Base-by-base conservation (phyloP, 1,140 invertebrate genomes). In the Panagrolaimus sp. region DNA sequence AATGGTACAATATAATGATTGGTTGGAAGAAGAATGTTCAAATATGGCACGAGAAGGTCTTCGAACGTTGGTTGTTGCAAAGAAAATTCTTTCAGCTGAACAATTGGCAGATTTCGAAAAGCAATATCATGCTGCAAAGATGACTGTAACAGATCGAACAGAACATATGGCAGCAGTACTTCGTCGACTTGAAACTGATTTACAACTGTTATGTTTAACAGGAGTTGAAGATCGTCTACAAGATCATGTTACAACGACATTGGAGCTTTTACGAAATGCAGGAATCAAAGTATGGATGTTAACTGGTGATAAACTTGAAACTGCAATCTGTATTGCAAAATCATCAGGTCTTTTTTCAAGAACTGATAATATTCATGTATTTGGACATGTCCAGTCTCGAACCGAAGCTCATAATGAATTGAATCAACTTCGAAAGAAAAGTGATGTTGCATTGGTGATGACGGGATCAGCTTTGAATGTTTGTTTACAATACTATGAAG, bases 261-360 rank as follows among this genome's bases (percentile, higher is more conserved):
- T 99, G 4, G 92, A 96, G 83, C 85, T 93, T 65, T 84, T 99
- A 23, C 87, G 92, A 74, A 95, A 95, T 85, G 96, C 96, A 70
- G 95, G 95, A 44, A 93, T 98, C 63, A 96, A 93, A 87, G 89
- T 97, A 51, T 99, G 96, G 96, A 99, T 99, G 96, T 86, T 99
- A 70, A 99, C 96, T 0, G 96, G 96, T 48, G 96, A 99, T 83
- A 99, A 99, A 85, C 83, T 98, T 63, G 96, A 99, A 86, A 99
- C 96, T 0, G 96, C 96, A 13, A 92, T 91, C 27, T 98, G 94
- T 83, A 98, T 99, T 80, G 95, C 96, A 1, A 96, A 97, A 83
- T 96, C 92, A 75, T 93, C 93, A 16, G 86, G 87, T 14, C 82
- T 89, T 16, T 92, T 96, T 48, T 90, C 92, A 0, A 88, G 89